These are phyloP conservation scores for Lithophane socia DNA, from an alignment of 2,888 invertebrate genomes.

Conservation along the genomic window DNA sequence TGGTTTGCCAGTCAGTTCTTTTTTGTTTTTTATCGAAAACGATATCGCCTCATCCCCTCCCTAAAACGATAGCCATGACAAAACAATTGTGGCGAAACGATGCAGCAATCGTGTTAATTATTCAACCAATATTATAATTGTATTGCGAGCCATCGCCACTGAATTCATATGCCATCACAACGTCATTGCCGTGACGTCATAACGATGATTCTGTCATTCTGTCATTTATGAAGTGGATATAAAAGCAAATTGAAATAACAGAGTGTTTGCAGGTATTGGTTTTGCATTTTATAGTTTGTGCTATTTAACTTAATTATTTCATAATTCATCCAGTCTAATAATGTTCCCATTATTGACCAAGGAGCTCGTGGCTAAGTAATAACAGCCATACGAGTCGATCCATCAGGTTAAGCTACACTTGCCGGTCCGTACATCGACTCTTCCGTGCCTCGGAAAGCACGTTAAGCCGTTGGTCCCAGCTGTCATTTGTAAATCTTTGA, in stretches of 20 bases:
- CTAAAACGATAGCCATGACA: constrained; percentile 64
- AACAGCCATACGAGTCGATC: too few relatives aligned
- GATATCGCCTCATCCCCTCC: constrained; percentile 53
- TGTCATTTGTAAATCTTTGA: too few relatives aligned
- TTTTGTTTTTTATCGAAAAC: constrained; percentile 44
- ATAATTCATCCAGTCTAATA: not conserved
- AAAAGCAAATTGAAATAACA: constrained; percentile 49
- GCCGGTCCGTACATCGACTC: too few relatives aligned
- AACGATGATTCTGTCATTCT: constrained; percentile 57
- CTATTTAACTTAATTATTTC: not conserved
- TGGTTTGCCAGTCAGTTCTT: not conserved
- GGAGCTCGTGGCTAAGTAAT: too few relatives aligned
- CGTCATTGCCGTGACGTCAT: constrained; percentile 36
- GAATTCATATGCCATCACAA: constrained; percentile 56
- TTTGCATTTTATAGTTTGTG: constrained; percentile 21
- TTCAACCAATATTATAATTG: constrained; percentile 76
- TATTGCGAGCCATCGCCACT: constrained; percentile 44
- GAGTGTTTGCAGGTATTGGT: constrained; percentile 20
- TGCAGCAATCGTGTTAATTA: constrained; percentile 79
- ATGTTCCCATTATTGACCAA: too few relatives aligned
- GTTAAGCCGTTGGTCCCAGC: too few relatives aligned
- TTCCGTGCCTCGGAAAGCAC: too few relatives aligned
- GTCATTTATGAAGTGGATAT: constrained; percentile 61
- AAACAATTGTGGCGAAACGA: constrained; percentile 72
- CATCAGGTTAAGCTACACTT: too few relatives aligned